Percentiles rank a stretch among this genome's conserved stretches.
These are phyloP conservation scores for Spisula subtruncata DNA, from an alignment of 2,888 invertebrate species.

Conservation along the genomic window DNA sequence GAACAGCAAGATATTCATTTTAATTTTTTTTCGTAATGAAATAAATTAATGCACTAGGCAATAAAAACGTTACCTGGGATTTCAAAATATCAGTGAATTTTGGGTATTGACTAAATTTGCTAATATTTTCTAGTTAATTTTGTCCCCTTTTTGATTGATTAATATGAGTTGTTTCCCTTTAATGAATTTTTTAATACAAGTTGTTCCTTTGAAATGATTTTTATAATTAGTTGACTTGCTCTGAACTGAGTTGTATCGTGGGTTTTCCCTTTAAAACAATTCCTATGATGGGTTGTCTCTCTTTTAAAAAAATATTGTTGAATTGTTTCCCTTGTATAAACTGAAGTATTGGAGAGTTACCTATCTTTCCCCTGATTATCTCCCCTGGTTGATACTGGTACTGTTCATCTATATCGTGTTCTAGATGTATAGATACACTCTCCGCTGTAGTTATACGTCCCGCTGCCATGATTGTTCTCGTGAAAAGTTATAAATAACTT, in stretches of 20 bases:
- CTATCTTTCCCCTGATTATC: slow-evolving; percentile 82
- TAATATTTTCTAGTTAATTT: not conserved
- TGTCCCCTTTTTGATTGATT: too few relatives aligned
- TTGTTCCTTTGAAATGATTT: not conserved
- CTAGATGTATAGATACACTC: slow-evolving; percentile 83
- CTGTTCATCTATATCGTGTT: slow-evolving; percentile 88
- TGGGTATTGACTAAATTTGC: too few relatives aligned
- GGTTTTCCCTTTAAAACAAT: not conserved
- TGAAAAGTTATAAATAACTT: not conserved
- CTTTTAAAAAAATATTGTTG: not conserved
- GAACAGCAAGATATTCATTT: too few relatives aligned
- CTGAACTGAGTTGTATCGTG: not conserved
- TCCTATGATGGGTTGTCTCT: not conserved
- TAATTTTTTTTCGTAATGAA: too few relatives aligned
- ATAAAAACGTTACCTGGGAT: too few relatives aligned
- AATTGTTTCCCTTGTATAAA: not conserved
- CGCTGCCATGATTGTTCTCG: slow-evolving; percentile 28
- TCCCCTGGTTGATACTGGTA: slow-evolving; percentile 88
- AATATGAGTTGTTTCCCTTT: not conserved
- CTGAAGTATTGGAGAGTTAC: slow-evolving; percentile 10
- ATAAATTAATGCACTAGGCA: too few relatives aligned
- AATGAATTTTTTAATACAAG: not conserved
- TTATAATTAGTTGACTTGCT: not conserved
- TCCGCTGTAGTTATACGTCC: slow-evolving; percentile 66
- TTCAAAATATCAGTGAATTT: too few relatives aligned